Conservation (phyloP, 2,888 invertebrate genomes). For the Lathronympha strigana region DNA sequence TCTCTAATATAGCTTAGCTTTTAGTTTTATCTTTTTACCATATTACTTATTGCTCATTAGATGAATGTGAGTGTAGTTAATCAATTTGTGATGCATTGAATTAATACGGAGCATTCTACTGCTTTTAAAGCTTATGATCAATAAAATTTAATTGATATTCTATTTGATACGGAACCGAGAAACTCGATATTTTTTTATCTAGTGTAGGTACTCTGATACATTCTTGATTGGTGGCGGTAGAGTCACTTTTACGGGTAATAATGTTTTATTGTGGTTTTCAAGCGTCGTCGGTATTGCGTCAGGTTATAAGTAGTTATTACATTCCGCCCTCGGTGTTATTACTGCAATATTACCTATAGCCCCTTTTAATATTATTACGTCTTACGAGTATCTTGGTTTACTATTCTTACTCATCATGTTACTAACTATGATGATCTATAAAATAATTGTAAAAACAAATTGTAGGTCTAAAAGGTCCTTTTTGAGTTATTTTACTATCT, state of each 20-base stretch:
- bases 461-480: too few species aligned
- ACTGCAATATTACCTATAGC: background rate
- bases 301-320: constrained; percentile 6
- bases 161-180: constrained; percentile 9
- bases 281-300: constrained; percentile 10
- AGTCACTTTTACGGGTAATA: constrained; percentile 12
- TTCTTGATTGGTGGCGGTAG: constrained; percentile 4
- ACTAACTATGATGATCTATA: background rate
- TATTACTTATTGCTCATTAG: constrained; percentile 24
- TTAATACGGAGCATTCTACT: constrained; percentile 9
- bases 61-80: background rate
- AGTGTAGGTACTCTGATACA: background rate
- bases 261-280: constrained; percentile 10
- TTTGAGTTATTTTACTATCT: too few species aligned
- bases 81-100: constrained; percentile 21
- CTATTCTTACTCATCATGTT: constrained; percentile 3
- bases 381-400: too few species aligned
- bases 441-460: too few species aligned
- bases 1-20: constrained; percentile 24
- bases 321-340: constrained; percentile 5
- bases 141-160: constrained; percentile 10
- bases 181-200: constrained; percentile 13
- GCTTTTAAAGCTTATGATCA: constrained; percentile 4
- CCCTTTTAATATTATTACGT: background rate
- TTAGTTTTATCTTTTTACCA: constrained; percentile 34